phyloP scores from a whole-genome alignment of 2,113 vertebrate species.

The Cnemophilus loriae region DNA sequence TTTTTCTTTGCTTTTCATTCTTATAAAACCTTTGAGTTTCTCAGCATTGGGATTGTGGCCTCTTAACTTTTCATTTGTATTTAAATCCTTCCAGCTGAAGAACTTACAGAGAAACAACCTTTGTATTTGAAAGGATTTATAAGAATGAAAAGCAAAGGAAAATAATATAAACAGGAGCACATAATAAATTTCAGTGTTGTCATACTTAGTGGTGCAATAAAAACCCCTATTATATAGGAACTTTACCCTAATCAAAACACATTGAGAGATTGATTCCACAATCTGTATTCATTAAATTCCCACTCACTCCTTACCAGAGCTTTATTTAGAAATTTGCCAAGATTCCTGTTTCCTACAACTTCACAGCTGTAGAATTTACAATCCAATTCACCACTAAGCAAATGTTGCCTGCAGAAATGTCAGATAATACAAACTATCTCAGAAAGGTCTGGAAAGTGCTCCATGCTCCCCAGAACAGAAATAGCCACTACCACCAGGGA shows the following conservation, averaged over 20 bases:
- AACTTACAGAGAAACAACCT: neutral
- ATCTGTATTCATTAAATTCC: neutral
- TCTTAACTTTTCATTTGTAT: neutral
- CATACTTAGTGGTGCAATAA: neutral
- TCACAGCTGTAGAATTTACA: conserved; percentile 4
- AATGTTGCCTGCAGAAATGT: neutral
- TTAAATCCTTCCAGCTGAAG: neutral
- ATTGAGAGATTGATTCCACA: neutral
- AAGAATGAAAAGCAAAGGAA: neutral
- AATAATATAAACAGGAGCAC: neutral
- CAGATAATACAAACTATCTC: neutral
- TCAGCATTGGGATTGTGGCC: neutral
- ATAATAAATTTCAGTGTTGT: neutral
- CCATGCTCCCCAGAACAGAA: neutral
- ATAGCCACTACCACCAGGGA: neutral
- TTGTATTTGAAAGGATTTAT: neutral
- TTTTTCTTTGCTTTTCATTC: neutral
- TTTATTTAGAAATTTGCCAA: neutral
- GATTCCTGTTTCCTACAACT: neutral
- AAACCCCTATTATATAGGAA: neutral
- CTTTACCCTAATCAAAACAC: neutral
- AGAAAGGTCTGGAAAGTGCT: conserved; percentile 1
- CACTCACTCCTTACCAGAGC: neutral
- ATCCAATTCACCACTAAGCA: neutral
- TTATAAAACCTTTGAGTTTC: neutral